phyloP scores from a whole-genome alignment of 2,113 vertebrate genomes.

The Prionailurus viverrinus region DNA sequence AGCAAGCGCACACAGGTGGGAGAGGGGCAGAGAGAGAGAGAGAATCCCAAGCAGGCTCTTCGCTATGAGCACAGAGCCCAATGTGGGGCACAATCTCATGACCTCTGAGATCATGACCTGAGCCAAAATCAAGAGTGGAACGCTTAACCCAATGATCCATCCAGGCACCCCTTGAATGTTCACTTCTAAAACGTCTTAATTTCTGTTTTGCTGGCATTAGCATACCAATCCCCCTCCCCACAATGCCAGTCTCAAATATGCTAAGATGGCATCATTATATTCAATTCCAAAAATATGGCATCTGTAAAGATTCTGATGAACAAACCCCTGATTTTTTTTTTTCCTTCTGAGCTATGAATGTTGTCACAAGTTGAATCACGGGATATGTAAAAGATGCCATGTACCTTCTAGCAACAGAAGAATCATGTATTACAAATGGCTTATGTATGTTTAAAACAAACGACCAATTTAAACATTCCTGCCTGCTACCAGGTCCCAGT shows the following conservation, averaged over 20 bases:
- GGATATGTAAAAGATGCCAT: background rate
- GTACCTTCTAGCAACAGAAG: conserved; percentile 66
- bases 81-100: too few relatives aligned
- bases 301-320: conserved; percentile 24
- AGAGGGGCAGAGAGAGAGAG: too few relatives aligned
- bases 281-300: background rate
- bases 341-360: background rate
- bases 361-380: conserved; percentile 57
- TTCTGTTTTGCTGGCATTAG: background rate
- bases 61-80: too few relatives aligned
- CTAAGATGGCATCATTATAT: conserved; percentile 26
- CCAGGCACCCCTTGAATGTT: background rate
- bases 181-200: background rate
- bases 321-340: background rate
- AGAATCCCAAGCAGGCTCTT: too few relatives aligned
- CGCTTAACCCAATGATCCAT: too few relatives aligned
- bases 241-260: background rate
- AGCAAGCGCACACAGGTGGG: too few relatives aligned
- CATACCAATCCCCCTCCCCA: too few relatives aligned
- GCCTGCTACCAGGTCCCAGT: background rate
- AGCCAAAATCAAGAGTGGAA: too few relatives aligned
- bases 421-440: conserved; percentile 48
- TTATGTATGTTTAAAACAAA: conserved; percentile 52
- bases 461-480: background rate
- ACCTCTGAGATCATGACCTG: too few relatives aligned